Base-by-base conservation (phyloP, 2,888 invertebrate genomes). In the Prosapia bicincta region DNA sequence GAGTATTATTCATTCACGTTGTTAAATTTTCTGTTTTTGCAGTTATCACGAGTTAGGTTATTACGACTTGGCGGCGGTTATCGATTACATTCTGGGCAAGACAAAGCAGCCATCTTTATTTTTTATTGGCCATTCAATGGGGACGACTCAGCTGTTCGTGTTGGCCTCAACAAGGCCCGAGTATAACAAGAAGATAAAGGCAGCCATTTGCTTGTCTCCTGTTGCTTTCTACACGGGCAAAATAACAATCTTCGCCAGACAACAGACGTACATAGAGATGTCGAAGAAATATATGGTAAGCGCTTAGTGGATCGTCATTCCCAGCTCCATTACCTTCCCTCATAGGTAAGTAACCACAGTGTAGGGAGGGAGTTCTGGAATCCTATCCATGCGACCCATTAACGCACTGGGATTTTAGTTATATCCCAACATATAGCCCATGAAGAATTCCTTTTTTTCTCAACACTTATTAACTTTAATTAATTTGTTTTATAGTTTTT, bases 111-210 rank as follows among this genome's bases (percentile, higher is more conserved):
- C 83, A 0, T 81, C 85, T 28, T 75, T 89, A 13, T 85, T 84
- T 79, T 89, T 87, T 81, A 82, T 88, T 23, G 89, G 89, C 0
- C 88, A 89, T 81, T 88, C 87, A 3, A 87, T 88, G 84, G 95
- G 95, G 6, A 90, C 91, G 0, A 91, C 92, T 0, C 81, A 85
- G 0, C 92, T 91, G 83, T 93, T 88, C 82, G 90, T 92, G 0
- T 88, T 92, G 90, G 86, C 87, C n/a, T 88, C 90, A 0, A 85
- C 89, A 74, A 84, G 85, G n/a, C 91, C 92, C 0, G 88, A 89
- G 70, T 92, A 92, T 80, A 91, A 91, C 82, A 82, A 85, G 0
- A 92, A 92, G 83, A 88, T 94, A 6, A 74, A 68, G 26, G 32
- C 71, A 26, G 78, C 79, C 77, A 70, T 79, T 7, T 70, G 76